Conservation (phyloP, 2,888 invertebrate genomes). For the Drosophila affinis region DNA sequence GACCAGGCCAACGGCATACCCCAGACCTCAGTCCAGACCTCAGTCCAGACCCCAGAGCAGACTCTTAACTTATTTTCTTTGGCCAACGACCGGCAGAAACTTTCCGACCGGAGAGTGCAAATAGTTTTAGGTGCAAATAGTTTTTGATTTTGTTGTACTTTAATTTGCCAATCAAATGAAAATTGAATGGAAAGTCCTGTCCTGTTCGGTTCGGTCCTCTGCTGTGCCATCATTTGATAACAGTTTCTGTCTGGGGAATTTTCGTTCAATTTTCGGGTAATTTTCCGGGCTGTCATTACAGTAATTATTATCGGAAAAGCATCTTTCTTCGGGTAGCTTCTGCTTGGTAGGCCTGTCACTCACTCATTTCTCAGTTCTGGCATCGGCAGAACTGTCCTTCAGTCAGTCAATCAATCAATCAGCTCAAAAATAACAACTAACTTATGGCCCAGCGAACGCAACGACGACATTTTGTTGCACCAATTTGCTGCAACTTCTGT, state of each 20-base stretch:
- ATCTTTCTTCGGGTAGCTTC: neutral
- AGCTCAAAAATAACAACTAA: constrained; percentile 48
- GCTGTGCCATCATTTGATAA: constrained; percentile 11
- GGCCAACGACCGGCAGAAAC: constrained; percentile 36
- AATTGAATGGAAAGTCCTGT: constrained; percentile 21
- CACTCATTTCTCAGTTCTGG: neutral
- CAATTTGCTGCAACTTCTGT: constrained; percentile 50
- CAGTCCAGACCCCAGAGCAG: neutral
- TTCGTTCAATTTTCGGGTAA: constrained; percentile 7
- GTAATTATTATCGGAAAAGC: neutral
- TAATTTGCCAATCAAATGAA: constrained; percentile 49
- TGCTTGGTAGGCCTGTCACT: neutral
- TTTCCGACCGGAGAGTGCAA: constrained; percentile 39
- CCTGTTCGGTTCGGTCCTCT: neutral
- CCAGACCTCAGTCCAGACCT: neutral
- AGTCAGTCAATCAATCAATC: constrained; percentile 46
- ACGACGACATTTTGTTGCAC: constrained; percentile 38
- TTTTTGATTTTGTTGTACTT: constrained; percentile 39
- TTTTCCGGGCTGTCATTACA: constrained; percentile 20
- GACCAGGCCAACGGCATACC: constrained; percentile 26
- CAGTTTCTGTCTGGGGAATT: neutral
- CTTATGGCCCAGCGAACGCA: constrained; percentile 24
- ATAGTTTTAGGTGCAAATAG: constrained; percentile 49
- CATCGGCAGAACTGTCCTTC: constrained; percentile 30
- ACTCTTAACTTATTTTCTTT: constrained; percentile 9